Evolutionary conservation across 2,888 invertebrate species (phyloP).

Genomic region (Lochmaea crataegi): DNA sequence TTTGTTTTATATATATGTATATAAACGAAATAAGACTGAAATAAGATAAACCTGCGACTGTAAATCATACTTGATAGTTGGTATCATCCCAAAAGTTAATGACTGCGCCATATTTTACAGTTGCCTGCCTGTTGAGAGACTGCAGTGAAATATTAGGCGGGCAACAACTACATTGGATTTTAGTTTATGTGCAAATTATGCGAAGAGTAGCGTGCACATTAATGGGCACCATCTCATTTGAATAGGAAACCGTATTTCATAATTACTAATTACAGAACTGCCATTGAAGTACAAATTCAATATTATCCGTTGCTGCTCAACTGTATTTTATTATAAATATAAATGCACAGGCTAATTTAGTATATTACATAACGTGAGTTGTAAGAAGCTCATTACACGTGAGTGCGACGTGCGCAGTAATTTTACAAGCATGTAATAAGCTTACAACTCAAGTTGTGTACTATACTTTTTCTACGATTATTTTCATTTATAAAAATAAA

Average conservation of each 20-base stretch:
- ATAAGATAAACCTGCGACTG: not conserved
- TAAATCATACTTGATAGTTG: conserved; percentile 26
- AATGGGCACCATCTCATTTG: conserved; percentile 29
- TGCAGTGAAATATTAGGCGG: conserved; percentile 38
- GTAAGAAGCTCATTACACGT: too few relatives aligned
- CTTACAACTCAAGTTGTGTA: too few relatives aligned
- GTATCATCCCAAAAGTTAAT: conserved; percentile 35
- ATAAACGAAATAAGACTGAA: not conserved
- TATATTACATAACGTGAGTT: too few relatives aligned
- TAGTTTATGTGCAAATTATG: conserved; percentile 43
- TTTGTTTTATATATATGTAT: too few relatives aligned
- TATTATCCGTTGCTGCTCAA: conserved; percentile 5
- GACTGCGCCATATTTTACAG: conserved; percentile 36
- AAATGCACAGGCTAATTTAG: not conserved
- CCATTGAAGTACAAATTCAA: conserved; percentile 21
- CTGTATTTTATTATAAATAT: conserved; percentile 7
- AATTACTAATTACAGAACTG: conserved; percentile 12
- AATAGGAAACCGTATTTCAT: conserved; percentile 26
- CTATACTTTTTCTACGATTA: too few relatives aligned
- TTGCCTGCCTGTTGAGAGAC: conserved; percentile 39
- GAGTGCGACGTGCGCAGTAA: too few relatives aligned
- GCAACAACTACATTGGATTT: conserved; percentile 42
- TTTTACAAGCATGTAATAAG: too few relatives aligned
- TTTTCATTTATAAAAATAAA: too few relatives aligned
- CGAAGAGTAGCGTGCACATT: conserved; percentile 32